These are phyloP conservation scores for Leptinotarsa undecemlineata DNA, from an alignment of 1,140 invertebrate species.

Conservation along the genomic window DNA sequence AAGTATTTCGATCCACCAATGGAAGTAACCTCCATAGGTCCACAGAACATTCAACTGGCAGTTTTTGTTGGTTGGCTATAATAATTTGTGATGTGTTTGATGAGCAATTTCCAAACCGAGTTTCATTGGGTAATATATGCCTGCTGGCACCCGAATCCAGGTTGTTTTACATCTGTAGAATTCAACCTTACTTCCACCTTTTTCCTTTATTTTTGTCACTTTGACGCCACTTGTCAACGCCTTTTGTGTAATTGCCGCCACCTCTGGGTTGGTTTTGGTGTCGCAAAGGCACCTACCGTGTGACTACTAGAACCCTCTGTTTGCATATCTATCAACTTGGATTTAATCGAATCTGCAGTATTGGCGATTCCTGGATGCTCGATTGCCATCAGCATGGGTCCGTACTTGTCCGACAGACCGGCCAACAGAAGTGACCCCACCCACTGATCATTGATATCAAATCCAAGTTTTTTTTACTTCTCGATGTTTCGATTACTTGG, in stretches of 20 bases:
- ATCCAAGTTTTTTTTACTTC: too few relatives aligned
- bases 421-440: too few relatives aligned
- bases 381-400: too few relatives aligned
- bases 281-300: not conserved
- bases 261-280: not conserved
- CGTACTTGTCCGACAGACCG: too few relatives aligned
- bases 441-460: too few relatives aligned
- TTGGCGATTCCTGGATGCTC: too few relatives aligned
- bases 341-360: not conserved
- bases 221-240: not conserved
- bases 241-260: not conserved
- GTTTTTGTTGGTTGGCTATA: not conserved
- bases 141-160: not conserved
- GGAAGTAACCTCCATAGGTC: not conserved
- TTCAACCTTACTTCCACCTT: not conserved
- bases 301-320: not conserved
- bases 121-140: not conserved
- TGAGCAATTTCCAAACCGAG: not conserved
- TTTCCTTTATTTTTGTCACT: not conserved
- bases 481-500: too few relatives aligned
- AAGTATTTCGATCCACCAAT: not conserved
- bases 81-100: not conserved
- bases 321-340: slow-evolving; percentile 33
- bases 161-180: not conserved
- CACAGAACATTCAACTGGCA: not conserved